Evolutionary conservation across 2,113 vertebrate species (phyloP), one percentile per base, ranked within the genome.

Genomic region (Pavo muticus): DNA sequence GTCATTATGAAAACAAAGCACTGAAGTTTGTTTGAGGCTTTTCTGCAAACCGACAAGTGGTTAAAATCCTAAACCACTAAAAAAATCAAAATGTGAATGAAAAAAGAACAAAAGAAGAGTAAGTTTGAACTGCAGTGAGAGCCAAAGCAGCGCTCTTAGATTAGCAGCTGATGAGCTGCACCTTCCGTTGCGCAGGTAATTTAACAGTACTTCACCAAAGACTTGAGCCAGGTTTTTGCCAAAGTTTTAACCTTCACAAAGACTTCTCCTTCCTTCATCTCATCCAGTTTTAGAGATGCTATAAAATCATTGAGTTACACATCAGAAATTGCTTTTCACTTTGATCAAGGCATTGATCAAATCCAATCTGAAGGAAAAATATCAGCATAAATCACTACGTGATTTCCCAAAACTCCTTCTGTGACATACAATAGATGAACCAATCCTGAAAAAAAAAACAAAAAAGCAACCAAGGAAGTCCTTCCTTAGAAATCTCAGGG

Each of bases 181-280:
- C 42, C 77, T 84, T 63, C 35, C 40, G 17, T 4, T 65, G 6
- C 12, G 13, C 19, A 1, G 1, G 18, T 71, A 14, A 1, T 61
- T 89, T 68, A 68, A 68, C 32, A 68, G 4, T 5, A 42, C 4
- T 17, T 52, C 48, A 42, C 48, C 61, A 23, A 69, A 81, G 61
- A 57, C 9, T 76, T 20, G 75, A 65, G 23, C 11, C 67, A 74
- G 71, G 54, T 40, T 82, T 2, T 0, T 80, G 40, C 59, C 85
- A 69, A 29, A 87, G 18, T 70, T 82, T 88, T 85, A 85, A 85
- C 71, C 84, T 83, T 82, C 75, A 65, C 25, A 42, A 15, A 80
- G 39, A 24, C 45, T 59, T 87, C 44, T 89, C 69, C 69, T 82
- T 54, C 72, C 39, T 23, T 47, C 37, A 68, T 76, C n/a, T 56